Evolutionary conservation across 2,797 vertebrate species (phyloP).

Genomic region (Paedocypris micromegethes): DNA sequence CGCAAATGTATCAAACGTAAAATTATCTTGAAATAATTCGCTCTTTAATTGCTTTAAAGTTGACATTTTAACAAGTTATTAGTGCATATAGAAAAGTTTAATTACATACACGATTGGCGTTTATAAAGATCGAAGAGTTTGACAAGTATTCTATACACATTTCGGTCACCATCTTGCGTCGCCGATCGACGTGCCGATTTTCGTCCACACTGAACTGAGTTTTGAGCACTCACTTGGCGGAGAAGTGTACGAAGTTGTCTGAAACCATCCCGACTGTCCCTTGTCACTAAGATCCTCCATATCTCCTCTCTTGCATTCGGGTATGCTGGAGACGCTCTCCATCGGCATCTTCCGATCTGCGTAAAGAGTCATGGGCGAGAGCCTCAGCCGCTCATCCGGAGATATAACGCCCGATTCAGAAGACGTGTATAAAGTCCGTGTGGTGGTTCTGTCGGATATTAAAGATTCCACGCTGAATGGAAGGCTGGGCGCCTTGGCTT

Average conservation of each 20-base stretch:
- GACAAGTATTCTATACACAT: too few relatives aligned
- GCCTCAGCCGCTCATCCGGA: conserved; percentile 55
- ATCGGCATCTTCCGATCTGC: conserved; percentile 45
- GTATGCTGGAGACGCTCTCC: conserved; percentile 46
- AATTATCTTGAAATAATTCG: too few relatives aligned
- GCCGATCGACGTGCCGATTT: too few relatives aligned
- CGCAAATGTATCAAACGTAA: too few relatives aligned
- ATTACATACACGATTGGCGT: too few relatives aligned
- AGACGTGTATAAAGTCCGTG: conserved; percentile 49
- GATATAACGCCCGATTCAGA: conserved; percentile 48
- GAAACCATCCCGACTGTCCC: conserved; percentile 63
- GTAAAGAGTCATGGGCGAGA: conserved; percentile 57
- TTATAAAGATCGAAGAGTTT: too few relatives aligned
- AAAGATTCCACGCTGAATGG: conserved; percentile 81
- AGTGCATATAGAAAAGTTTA: too few relatives aligned
- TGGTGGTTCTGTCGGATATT: conserved; percentile 65
- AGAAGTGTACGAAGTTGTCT: conserved; percentile 58
- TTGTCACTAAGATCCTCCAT: conserved; percentile 59
- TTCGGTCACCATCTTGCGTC: too few relatives aligned
- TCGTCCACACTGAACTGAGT: neutral
- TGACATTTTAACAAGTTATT: too few relatives aligned
- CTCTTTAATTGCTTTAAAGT: too few relatives aligned
- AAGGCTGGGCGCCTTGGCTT: conserved; percentile 61
- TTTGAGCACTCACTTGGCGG: conserved; percentile 70
- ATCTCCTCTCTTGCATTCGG: conserved; percentile 58